These are phyloP conservation scores for Chelon auratus DNA, from an alignment of 2,797 vertebrate species.

Conservation along the genomic window DNA sequence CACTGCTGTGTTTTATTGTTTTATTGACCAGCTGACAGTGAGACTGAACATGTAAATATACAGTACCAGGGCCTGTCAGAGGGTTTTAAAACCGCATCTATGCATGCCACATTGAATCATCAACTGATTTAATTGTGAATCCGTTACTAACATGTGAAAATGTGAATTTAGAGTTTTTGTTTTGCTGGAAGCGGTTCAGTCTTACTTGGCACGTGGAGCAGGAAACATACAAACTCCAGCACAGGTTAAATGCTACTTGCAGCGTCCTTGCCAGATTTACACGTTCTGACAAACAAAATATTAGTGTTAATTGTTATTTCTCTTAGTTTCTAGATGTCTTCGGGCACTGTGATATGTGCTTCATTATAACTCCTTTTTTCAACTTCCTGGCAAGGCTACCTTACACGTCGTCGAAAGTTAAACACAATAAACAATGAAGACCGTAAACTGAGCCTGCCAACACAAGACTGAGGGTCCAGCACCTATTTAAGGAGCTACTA, in stretches of 20 bases:
- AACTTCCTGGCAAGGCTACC: neutral
- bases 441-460: neutral
- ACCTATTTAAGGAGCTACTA: slow-evolving; percentile 33
- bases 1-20: slow-evolving; percentile 66
- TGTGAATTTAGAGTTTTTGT: neutral
- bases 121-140: neutral
- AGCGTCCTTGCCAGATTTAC: neutral
- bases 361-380: neutral
- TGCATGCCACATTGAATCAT: neutral
- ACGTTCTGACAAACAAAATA: neutral
- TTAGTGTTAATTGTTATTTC: neutral
- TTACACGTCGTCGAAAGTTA: neutral
- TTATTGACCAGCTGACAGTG: slow-evolving; percentile 76
- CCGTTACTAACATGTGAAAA: neutral
- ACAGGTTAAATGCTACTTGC: neutral
- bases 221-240: neutral
- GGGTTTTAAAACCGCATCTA: slow-evolving; percentile 3
- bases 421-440: neutral
- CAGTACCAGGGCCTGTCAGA: slow-evolving; percentile 11
- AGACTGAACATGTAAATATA: slow-evolving; percentile 60
- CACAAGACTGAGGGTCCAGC: neutral
- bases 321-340: neutral
- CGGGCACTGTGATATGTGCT: neutral
- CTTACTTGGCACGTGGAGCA: neutral
- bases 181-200: slow-evolving; percentile 1